Percentiles rank a stretch among this genome's conserved stretches.
Conservation (phyloP, 2,113 vertebrate species). For the Gadus macrocephalus region DNA sequence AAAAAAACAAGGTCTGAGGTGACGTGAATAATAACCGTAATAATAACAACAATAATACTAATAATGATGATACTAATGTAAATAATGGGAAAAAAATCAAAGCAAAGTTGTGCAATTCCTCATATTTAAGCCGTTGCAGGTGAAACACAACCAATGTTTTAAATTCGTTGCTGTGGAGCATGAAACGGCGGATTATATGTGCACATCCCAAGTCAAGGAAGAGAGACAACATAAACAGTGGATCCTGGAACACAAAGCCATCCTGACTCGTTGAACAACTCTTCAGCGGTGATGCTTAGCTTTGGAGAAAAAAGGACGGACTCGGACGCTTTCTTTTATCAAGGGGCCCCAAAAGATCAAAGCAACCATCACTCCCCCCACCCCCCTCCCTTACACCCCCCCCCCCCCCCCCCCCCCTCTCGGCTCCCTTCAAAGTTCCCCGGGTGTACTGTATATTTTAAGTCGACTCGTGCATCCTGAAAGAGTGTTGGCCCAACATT, state of each 20-base stretch:
- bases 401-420: conserved; percentile 35
- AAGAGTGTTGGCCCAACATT: neutral
- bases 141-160: no score
- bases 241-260: neutral
- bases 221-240: no score
- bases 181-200: no score
- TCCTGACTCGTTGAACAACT: neutral
- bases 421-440: conserved; percentile 5
- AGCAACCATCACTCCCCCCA: conserved; percentile 56
- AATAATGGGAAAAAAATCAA: no score
- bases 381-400: conserved; percentile 26
- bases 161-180: no score
- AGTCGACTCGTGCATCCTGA: conserved; percentile 57
- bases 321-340: conserved; percentile 36
- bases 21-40: conserved; percentile 3
- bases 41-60: neutral
- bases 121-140: no score
- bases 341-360: conserved; percentile 63
- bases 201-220: no score
- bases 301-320: conserved; percentile 23
- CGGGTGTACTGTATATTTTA: conserved; percentile 64
- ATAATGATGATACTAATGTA: neutral
- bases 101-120: no score
- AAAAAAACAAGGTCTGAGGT: conserved; percentile 12
- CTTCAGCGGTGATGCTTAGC: neutral